phyloP scores from a whole-genome alignment of 2,888 invertebrate species.

The Invenusta paracnida region DNA sequence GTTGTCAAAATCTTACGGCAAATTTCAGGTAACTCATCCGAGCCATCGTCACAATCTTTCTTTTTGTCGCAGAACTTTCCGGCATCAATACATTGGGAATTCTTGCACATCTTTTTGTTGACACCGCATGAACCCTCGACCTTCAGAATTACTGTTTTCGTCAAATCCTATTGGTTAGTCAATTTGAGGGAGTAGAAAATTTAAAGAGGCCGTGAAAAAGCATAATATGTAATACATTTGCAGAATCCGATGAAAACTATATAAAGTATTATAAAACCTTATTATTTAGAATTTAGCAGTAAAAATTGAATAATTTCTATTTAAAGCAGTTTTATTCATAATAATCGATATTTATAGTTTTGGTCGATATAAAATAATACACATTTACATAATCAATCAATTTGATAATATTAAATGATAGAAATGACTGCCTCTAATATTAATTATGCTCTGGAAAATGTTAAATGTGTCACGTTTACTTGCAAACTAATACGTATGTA shows the following conservation, averaged over 20 bases:
- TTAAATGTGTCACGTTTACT: no score
- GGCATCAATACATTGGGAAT: constrained; percentile 16
- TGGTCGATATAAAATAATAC: no score
- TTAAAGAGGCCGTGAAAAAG: neutral
- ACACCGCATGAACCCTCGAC: neutral
- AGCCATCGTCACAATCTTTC: constrained; percentile 23
- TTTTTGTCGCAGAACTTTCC: neutral
- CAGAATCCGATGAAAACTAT: neutral
- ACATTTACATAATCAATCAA: no score
- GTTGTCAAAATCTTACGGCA: no score
- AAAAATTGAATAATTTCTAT: no score
- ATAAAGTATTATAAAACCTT: neutral
- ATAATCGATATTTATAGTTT: no score
- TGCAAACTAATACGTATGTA: no score
- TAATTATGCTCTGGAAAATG: no score
- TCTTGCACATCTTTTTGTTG: neutral
- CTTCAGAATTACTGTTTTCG: neutral
- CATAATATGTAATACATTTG: neutral
- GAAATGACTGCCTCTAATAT: no score
- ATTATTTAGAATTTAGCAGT: no score
- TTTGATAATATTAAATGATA: no score
- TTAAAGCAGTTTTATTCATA: no score
- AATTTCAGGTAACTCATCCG: neutral
- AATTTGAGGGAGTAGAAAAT: neutral
- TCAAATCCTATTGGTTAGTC: neutral